Evolutionary conservation across 2,888 invertebrate genomes (phyloP), one percentile per base, ranked within the genome.

Genomic region (Frankliniella fusca): DNA sequence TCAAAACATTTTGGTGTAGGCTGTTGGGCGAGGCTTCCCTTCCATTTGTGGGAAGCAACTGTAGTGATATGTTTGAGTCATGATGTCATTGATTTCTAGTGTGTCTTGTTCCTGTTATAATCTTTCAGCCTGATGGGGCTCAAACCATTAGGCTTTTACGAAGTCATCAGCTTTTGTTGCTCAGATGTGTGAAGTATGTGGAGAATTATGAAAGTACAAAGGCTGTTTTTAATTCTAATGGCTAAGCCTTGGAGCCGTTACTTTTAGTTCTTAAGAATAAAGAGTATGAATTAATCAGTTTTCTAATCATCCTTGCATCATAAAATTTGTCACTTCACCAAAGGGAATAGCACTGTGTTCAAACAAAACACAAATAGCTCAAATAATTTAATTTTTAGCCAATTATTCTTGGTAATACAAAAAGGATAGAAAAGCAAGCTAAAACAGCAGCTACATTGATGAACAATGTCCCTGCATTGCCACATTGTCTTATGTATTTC

Each of bases 31-130:
- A 27, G 70, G 23, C 70, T 76, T 23, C 70, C 38, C 38, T 38
- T 38, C 2, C 70, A n/a, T 76, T 9, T 70, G 70, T 76, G 15
- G 18, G 18, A n/a, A 61, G 61, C n/a, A 5, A 61, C n/a, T 61
- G 61, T 61, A 76, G 70, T 76, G 70, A 76, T 76, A 76, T 76
- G 70, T 27, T 27, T 27, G 70, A 76, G 70, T 76, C 70, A 76
- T 76, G 70, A 76, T 61, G 18, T 61, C n/a, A 61, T 61, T 61
- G 61, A 61, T 61, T 8, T 76, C 70, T 76, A 76, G 70, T 76
- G 70, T 76, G 23, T 76, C 70, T 27, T 76, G 23, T 27, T 76
- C 23, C 70, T 27, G 27, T 76, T 76, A 27, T 70, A 23, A 61
- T 61, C n/a, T 18, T 76, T 76, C 27, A 27, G 70, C 70, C 70